phyloP scores from a whole-genome alignment of 2,113 vertebrate species.

The human region DNA sequence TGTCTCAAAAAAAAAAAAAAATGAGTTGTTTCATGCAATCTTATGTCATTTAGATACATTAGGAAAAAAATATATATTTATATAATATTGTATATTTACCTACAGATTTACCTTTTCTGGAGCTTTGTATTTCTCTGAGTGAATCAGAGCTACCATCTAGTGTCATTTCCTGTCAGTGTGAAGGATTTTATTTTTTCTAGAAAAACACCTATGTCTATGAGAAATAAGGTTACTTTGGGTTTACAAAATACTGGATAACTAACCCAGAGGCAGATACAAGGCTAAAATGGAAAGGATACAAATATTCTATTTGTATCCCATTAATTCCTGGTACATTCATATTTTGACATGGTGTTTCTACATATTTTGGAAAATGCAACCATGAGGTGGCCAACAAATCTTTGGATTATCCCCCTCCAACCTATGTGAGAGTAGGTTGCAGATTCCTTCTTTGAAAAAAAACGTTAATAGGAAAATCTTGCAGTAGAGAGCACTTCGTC shows the following conservation, averaged over 20 bases:
- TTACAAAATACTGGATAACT: background rate
- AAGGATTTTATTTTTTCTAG: background rate
- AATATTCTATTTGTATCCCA: background rate
- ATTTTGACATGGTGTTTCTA: background rate
- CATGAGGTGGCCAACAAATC: background rate
- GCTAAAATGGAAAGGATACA: background rate
- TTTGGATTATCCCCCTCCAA: background rate
- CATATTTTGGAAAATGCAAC: background rate
- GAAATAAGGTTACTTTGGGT: slow-evolving; percentile 17
- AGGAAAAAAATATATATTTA: background rate
- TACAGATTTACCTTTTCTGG: background rate
- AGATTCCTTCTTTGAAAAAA: background rate
- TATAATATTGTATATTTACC: background rate
- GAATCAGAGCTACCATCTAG: background rate
- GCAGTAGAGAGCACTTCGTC: background rate
- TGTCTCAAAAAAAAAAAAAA: too few species aligned
- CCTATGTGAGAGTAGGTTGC: background rate
- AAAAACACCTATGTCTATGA: background rate
- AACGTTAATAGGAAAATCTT: background rate
- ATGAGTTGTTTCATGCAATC: background rate
- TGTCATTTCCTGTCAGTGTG: background rate
- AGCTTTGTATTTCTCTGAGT: background rate
- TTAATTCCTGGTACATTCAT: background rate
- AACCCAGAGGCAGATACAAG: background rate
- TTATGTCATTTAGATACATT: background rate